A percentile compares a stretch with the other conserved stretches of the same genome.
Conservation (phyloP, 2,797 vertebrate genomes). For the Morus bassanus region DNA sequence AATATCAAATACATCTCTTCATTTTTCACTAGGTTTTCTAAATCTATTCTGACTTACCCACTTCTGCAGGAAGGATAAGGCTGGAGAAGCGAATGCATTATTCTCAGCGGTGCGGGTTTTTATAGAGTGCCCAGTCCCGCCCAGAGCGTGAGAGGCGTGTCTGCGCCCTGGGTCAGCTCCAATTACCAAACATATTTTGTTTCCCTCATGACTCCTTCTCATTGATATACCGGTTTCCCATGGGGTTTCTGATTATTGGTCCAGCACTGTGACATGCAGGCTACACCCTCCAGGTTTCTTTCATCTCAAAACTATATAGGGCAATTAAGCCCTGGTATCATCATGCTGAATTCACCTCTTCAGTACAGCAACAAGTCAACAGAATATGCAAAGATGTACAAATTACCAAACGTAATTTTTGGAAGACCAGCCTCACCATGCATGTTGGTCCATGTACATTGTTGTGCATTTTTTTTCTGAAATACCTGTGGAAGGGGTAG, state of each 20-base stretch:
- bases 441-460: accelerated
- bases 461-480: accelerated
- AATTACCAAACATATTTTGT: background rate
- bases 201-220: background rate
- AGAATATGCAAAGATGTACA: accelerated
- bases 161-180: background rate
- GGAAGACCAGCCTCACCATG: accelerated
- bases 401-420: background rate
- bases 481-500: background rate
- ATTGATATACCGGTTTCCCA: background rate
- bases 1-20: background rate
- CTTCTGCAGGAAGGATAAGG: background rate
- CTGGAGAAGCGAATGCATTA: background rate
- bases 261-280: background rate
- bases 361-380: background rate
- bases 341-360: background rate
- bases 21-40: background rate
- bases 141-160: background rate
- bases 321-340: constrained; percentile 2
- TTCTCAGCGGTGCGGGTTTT: accelerated
- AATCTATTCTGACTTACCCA: background rate
- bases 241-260: background rate
- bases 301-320: background rate
- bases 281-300: background rate
- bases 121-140: background rate